A percentile compares a stretch with the other conserved stretches of the same genome.
phyloP scores from a whole-genome alignment of 2,797 vertebrate species.

The Pipistrellus pipistrellus region DNA sequence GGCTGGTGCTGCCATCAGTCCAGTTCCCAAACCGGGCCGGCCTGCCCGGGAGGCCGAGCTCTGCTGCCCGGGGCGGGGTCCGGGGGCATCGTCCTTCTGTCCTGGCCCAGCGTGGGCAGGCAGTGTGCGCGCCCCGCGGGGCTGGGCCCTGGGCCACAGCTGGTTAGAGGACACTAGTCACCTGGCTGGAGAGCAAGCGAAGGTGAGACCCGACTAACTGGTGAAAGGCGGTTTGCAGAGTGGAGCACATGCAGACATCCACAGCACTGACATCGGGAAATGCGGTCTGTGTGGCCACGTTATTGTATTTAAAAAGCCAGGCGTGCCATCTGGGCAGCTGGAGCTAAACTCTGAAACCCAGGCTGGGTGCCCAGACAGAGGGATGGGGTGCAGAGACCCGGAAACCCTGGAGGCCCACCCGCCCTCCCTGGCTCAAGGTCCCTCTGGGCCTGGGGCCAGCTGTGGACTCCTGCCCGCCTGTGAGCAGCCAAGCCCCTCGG shows the following conservation, averaged over 20 bases:
- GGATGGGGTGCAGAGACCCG: neutral
- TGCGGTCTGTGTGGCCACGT: neutral
- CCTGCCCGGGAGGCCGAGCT: neutral
- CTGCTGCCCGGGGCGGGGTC: neutral
- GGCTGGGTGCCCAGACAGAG: neutral
- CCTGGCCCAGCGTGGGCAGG: neutral
- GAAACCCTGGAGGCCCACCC: neutral
- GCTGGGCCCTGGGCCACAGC: neutral
- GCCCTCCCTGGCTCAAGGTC: neutral
- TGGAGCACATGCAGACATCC: neutral
- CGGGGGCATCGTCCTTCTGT: neutral
- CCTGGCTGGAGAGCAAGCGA: neutral
- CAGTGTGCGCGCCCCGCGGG: neutral
- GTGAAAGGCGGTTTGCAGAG: conserved; percentile 34
- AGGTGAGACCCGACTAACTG: conserved; percentile 17
- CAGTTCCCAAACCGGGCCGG: neutral
- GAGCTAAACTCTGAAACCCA: conserved; percentile 42
- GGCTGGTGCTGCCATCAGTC: neutral
- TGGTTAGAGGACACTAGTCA: neutral
- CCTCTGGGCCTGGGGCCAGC: neutral
- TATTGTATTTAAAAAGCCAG: neutral
- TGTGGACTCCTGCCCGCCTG: no score
- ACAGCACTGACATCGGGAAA: neutral
- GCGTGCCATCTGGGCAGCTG: conserved; percentile 4
- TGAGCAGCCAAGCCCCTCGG: neutral